Conservation (phyloP, 2,888 invertebrate genomes). For the Melanostoma scalare region DNA sequence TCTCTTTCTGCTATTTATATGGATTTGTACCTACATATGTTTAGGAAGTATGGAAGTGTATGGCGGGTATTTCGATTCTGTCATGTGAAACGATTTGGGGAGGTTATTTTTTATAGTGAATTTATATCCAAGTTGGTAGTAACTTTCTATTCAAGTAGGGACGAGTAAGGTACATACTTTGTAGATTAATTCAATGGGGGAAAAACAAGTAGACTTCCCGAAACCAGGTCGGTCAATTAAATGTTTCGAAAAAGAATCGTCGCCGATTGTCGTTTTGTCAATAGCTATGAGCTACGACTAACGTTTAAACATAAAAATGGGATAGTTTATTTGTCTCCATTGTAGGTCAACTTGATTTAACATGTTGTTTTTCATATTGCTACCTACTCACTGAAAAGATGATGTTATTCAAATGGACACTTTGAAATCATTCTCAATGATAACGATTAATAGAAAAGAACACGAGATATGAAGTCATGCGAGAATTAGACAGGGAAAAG, state of each 20-base stretch:
- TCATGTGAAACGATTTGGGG: conserved; percentile 40
- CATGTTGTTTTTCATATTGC: conserved; percentile 20
- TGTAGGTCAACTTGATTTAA: conserved; percentile 69
- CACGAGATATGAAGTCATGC: conserved; percentile 60
- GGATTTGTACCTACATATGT: no score
- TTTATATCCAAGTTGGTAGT: background rate
- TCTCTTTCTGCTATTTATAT: conserved; percentile 8
- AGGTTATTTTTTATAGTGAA: background rate
- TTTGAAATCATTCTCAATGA: conserved; percentile 48
- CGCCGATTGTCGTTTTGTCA: background rate
- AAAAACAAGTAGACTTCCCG: background rate
- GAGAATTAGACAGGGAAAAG: background rate
- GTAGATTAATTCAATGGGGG: background rate
- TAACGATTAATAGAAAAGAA: conserved; percentile 57
- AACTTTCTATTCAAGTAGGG: conserved; percentile 21
- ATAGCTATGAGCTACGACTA: no score
- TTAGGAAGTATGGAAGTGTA: background rate
- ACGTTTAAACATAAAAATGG: conserved; percentile 11
- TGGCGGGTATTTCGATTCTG: conserved; percentile 13
- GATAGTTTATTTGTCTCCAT: background rate
- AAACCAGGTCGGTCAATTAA: conserved; percentile 40
- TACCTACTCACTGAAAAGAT: conserved; percentile 29
- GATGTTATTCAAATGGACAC: conserved; percentile 66
- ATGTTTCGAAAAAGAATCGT: background rate
- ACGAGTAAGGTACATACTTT: background rate